Percentiles rank a stretch among this genome's conserved stretches.
These are phyloP conservation scores for Buceros bicornis DNA, from an alignment of 2,797 vertebrate species.

Conservation along the genomic window DNA sequence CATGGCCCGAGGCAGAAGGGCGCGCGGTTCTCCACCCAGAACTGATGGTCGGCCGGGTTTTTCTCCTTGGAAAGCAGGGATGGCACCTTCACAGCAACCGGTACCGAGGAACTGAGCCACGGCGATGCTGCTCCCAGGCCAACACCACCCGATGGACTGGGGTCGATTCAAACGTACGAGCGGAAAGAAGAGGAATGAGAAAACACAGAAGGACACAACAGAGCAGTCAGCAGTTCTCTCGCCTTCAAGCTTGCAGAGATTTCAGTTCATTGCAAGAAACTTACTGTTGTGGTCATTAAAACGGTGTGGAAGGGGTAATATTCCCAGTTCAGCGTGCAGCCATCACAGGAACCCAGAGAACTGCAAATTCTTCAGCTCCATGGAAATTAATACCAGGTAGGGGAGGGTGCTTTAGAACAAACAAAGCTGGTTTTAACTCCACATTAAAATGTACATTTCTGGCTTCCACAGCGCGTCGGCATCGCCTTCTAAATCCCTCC, in stretches of 20 bases:
- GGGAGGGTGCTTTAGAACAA: constrained; percentile 40
- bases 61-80: neutral
- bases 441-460: neutral
- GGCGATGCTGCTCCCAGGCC: neutral
- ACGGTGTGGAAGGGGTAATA: neutral
- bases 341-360: constrained; percentile 14
- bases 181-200: neutral
- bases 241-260: neutral
- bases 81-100: neutral
- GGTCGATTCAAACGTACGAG: neutral
- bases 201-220: neutral
- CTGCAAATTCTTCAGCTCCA: constrained; percentile 54
- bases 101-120: neutral
- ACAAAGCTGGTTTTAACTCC: neutral
- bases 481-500: neutral
- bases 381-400: constrained; percentile 68
- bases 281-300: constrained; percentile 33
- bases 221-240: neutral
- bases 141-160: neutral
- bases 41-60: neutral
- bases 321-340: constrained; percentile 8
- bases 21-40: too few species aligned
- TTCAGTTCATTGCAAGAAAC: neutral
- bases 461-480: neutral
- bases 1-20: neutral